Percentiles rank a stretch among this genome's conserved stretches.
Conservation (phyloP, 2,113 vertebrate genomes). For the Genyomyrus donnyi region DNA sequence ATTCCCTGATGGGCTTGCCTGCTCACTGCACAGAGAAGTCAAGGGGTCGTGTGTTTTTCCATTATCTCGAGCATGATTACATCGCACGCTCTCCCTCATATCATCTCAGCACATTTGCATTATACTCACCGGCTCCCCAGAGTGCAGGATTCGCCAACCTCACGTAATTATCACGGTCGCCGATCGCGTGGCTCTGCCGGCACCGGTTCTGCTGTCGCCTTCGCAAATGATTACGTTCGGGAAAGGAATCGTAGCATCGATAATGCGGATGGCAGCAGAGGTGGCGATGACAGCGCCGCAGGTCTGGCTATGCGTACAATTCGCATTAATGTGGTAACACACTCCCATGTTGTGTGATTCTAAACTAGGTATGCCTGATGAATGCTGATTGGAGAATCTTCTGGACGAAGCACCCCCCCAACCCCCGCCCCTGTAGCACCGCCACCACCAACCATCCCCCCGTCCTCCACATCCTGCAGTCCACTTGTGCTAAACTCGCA, state of each 20-base stretch:
- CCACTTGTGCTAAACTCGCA: background rate
- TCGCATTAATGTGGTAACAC: background rate
- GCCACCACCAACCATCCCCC: background rate
- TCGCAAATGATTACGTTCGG: background rate
- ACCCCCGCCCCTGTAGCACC: background rate
- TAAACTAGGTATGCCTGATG: background rate
- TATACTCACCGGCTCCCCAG: background rate
- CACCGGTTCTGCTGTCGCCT: background rate
- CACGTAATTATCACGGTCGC: background rate
- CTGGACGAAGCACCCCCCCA: background rate
- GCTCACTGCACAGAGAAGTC: background rate
- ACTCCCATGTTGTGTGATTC: background rate
- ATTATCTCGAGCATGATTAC: slow-evolving; percentile 8
- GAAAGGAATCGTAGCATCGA: background rate
- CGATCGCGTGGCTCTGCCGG: background rate
- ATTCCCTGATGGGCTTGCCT: background rate
- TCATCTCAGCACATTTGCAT: slow-evolving; percentile 3
- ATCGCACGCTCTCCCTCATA: slow-evolving; percentile 1
- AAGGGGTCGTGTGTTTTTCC: slow-evolving; percentile 7
- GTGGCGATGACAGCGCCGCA: background rate
- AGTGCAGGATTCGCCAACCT: background rate
- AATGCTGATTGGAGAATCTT: background rate
- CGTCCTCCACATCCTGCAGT: background rate
- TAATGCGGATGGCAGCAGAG: background rate
- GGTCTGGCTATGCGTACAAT: background rate